Evolutionary conservation across 2,888 invertebrate species (phyloP), one percentile per base, ranked within the genome.

Genomic region (Hirtodrosophila cameraria): DNA sequence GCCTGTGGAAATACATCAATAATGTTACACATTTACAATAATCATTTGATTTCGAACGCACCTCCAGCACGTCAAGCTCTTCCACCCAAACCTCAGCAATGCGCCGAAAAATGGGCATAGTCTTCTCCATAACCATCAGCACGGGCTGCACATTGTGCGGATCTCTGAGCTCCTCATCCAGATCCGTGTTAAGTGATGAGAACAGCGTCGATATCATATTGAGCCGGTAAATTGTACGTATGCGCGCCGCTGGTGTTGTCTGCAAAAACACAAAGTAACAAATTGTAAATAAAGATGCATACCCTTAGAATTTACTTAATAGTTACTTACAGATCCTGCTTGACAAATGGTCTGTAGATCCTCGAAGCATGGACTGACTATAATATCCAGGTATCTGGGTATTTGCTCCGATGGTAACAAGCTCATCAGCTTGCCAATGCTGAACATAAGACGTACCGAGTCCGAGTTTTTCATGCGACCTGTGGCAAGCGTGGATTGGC

Each of bases 341-440:
- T 91, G 91, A 11, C 92, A 90, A 7, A 94, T 90, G 1, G 91
- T 89, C 61, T 93, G 93, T 11, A 95, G 89, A 86, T 94, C 93
- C 45, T 93, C 92, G 53, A 94, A 92, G 60, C 93, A 93, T 0
- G 95, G 94, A 33, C 94, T 93, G 12, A 96, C 91, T 30, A 96
- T 93, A 1, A 93, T 92, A 77, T 95, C 94, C 61, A 96, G 91
- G 87, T 94, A 94, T 53, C 92, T 92, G 90, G 96, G 92, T 65
- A 95, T 94, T 67, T 92, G 92, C 8, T 93, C 92, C 0, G 92
- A 88, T 1, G 94, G 92, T 58, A 96, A 90, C 11, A 94, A 92
- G 59, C 95, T 94, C 72, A 96, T 91, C 3, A 96, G 92, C 84
- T 94, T 93, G 5, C 96, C 96, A 52, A 96, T 92, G 48, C 94